Conservation (phyloP, 1,140 invertebrate species). For the Drosophila equinoxialis region DNA sequence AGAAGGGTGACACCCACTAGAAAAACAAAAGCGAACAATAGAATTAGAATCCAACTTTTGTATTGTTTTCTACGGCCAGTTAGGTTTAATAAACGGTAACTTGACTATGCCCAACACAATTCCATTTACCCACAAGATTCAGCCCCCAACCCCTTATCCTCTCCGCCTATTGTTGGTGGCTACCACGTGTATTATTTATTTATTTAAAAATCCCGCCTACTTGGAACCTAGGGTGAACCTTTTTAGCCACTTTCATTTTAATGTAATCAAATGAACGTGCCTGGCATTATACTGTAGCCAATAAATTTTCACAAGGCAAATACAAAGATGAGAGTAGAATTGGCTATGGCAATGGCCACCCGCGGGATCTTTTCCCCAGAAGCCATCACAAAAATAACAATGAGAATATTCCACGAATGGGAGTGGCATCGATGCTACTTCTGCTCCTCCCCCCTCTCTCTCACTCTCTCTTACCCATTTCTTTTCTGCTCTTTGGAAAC, state of each 20-base stretch:
- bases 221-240: conserved; percentile 54
- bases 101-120: conserved; percentile 8
- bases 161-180: conserved; percentile 2
- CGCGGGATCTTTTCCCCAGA: conserved; percentile 34
- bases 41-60: conserved; percentile 7
- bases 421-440: conserved; percentile 30
- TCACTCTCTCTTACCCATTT: conserved; percentile 4
- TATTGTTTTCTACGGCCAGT: conserved; percentile 5
- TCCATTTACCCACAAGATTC: conserved; percentile 3
- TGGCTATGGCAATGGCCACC: conserved; percentile 20
- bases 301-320: conserved; percentile 77
- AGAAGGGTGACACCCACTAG: neutral
- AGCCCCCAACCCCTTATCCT: conserved; percentile 12
- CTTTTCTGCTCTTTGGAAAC: conserved; percentile 45
- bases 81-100: conserved; percentile 8
- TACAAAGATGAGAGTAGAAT: conserved; percentile 47
- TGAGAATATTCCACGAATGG: conserved; percentile 40
- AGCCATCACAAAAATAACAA: conserved; percentile 61
- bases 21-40: conserved; percentile 3
- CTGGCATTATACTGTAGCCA: conserved; percentile 75
- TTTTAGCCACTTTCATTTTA: conserved; percentile 81
- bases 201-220: conserved; percentile 72
- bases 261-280: conserved; percentile 82
- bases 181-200: conserved; percentile 74
- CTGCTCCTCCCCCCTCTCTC: neutral